Percentiles rank a stretch among this genome's conserved stretches.
These are phyloP conservation scores for Geodia barretti DNA, from an alignment of 37 sponge, comb jelly and placozoan genomes.

Conservation along the genomic window DNA sequence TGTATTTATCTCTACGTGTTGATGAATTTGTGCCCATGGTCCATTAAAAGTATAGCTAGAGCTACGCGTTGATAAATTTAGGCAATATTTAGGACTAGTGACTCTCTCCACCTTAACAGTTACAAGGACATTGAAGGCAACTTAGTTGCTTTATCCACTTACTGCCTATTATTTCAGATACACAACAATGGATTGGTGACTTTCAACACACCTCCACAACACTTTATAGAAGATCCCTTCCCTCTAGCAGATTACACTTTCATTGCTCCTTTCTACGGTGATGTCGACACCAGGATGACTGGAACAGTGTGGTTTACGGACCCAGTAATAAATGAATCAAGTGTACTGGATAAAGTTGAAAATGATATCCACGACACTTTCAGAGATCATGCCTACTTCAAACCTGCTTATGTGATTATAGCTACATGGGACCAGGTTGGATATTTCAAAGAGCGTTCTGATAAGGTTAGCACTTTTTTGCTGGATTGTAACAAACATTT, in stretches of 20 bases:
- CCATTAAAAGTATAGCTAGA: too few species aligned
- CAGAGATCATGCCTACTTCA: background rate
- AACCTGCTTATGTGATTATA: background rate
- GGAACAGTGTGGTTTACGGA: background rate
- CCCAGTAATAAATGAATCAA: background rate
- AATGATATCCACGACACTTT: background rate
- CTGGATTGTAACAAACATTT: background rate
- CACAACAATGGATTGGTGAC: background rate
- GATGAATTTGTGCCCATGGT: too few species aligned
- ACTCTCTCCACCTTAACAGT: too few species aligned
- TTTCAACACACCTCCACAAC: background rate
- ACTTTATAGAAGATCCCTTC: constrained; percentile 1
- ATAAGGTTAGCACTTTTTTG: background rate
- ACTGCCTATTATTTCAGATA: background rate
- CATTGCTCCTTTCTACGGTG: background rate
- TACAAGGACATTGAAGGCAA: too few species aligned
- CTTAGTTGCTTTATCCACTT: too few species aligned
- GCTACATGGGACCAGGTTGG: background rate
- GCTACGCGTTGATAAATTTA: too few species aligned
- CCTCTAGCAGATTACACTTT: background rate
- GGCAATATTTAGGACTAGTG: too few species aligned
- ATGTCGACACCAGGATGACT: background rate
- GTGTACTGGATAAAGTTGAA: background rate
- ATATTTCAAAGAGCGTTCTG: background rate
- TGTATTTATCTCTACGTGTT: too few species aligned